Base-by-base conservation (phyloP, 1,140 invertebrate genomes). In the Hypothenemus hampei region DNA sequence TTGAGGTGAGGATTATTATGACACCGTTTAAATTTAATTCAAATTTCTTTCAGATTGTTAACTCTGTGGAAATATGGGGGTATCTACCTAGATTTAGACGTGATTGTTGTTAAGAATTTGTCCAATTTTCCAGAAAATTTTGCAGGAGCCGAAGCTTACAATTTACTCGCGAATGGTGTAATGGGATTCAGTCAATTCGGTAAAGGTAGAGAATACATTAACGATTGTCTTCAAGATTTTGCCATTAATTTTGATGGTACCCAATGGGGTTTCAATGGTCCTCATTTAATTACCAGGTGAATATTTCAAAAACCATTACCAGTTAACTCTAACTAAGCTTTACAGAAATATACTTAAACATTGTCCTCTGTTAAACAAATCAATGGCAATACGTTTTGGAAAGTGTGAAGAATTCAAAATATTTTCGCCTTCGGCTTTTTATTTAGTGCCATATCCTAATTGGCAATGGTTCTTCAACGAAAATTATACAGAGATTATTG, bases 241-340 rank as follows among this genome's bases (percentile, higher is more conserved):
- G 71, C 72, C 21, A 59, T 61, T 3, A 79, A 82, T 63, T 87
- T 83, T 62, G 72, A 75, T n/a, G 80, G 79, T 11, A 62, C 75
- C 21, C 65, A 78, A 52, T 87, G 84, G 84, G 81, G 82, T 1
- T 74, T 81, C 60, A 87, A 86, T 63, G 85, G 85, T 0, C 85
- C 85, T 1, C 80, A 80, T 0, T 81, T 87, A 0, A 81, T 89
- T 15, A 86, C 84, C 0, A 75, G 64, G 63, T 65, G 43, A 39
- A 11, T 21, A 11, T 21, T n/a, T 43, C 22, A 19, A 22, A 43
- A 23, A n/a, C n/a, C n/a, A n/a, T n/a, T n/a, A n/a, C 18, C 11
- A 4, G 3, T 5, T 8, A 23, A 7, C 1, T n/a, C 13, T 31
- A 3, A 11, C 26, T 3, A 31, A 31, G 8, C 8, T 22, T 11